Evolutionary conservation across 2,888 invertebrate species (phyloP).

Genomic region (Plutella xylostella): DNA sequence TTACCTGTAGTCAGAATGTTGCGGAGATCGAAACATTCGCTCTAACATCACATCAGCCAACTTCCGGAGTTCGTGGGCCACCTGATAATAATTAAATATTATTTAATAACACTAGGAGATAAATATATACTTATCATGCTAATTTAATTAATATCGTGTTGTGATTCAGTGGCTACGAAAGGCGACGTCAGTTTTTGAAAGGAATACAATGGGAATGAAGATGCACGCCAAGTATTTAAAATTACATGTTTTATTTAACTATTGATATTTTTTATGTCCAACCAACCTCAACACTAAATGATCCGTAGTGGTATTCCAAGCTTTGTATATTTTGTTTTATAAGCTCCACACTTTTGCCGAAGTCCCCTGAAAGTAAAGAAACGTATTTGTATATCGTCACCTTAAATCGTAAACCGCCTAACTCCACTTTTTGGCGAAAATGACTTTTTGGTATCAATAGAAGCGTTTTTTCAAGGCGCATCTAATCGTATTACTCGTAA

Average conservation of each 20-base stretch:
- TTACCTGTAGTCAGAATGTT: constrained; percentile 47
- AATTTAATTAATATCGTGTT: too few species aligned
- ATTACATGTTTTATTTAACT: too few species aligned
- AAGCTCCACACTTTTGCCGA: constrained; percentile 46
- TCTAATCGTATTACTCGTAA: too few species aligned
- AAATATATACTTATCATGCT: too few species aligned
- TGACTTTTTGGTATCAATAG: too few species aligned
- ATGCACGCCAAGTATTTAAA: too few species aligned
- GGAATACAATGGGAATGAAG: not conserved
- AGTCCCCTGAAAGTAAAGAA: constrained; percentile 41
- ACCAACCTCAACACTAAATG: constrained; percentile 71
- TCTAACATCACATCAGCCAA: constrained; percentile 71
- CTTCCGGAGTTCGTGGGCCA: constrained; percentile 74
- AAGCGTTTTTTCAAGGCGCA: too few species aligned
- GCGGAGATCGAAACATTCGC: constrained; percentile 45
- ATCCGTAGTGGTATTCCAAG: constrained; percentile 72
- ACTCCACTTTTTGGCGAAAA: too few species aligned
- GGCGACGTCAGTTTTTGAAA: too few species aligned
- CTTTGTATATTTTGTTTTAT: constrained; percentile 70
- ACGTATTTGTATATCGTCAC: not conserved
- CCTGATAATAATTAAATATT: constrained; percentile 26
- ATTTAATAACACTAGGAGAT: not conserved
- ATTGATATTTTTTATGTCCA: too few species aligned
- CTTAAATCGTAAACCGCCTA: too few species aligned
- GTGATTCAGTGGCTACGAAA: too few species aligned